phyloP scores from a whole-genome alignment of 2,888 invertebrate genomes.

The Hedychridium roseum region DNA sequence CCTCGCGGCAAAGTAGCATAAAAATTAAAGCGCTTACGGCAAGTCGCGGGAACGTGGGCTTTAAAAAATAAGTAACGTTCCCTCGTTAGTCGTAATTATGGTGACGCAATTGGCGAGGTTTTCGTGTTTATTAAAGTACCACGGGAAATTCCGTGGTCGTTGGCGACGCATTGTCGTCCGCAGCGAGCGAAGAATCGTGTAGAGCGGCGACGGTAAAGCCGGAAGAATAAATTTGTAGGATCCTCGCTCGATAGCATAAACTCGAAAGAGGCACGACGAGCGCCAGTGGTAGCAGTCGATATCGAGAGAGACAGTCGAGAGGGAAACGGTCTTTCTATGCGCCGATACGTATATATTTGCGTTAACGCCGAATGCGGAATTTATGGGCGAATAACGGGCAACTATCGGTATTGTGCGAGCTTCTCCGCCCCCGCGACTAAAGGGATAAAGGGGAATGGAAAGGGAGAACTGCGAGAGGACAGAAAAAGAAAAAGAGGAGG shows the following conservation, averaged over 20 bases:
- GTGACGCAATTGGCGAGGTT: no score
- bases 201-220: no score
- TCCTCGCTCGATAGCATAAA: slow-evolving; percentile 22
- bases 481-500: slow-evolving; percentile 23
- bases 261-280: slow-evolving; percentile 20
- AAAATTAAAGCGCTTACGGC: no score
- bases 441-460: slow-evolving; percentile 7
- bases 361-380: slow-evolving; percentile 43
- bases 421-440: slow-evolving; percentile 9
- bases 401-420: slow-evolving; percentile 35
- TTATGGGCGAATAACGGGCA: slow-evolving; percentile 48
- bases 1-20: no score
- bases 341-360: slow-evolving; percentile 30
- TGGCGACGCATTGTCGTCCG: no score
- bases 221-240: slow-evolving; percentile 13
- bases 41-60: no score
- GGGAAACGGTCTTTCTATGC: slow-evolving; percentile 19
- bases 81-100: no score
- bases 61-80: no score
- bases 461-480: slow-evolving; percentile 4
- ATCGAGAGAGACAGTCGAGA: slow-evolving; percentile 15
- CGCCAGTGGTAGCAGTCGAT: slow-evolving; percentile 6
- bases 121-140: no score
- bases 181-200: no score
- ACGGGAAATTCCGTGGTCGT: no score